These are phyloP conservation scores for Porites divaricata DNA, from an alignment of 92 coral and sea anemone genomes.

Conservation along the genomic window DNA sequence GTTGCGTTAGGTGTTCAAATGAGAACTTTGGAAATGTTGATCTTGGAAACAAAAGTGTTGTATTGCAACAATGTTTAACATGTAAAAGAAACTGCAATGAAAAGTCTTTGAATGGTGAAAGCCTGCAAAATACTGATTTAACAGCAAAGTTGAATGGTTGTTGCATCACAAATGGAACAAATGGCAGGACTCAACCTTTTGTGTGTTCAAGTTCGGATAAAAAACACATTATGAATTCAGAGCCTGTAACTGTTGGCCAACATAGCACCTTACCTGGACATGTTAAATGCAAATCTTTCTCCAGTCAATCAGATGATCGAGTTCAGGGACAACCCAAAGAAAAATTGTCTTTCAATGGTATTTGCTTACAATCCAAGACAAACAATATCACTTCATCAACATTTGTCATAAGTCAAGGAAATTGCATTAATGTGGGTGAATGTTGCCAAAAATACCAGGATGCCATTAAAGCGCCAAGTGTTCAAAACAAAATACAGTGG, in stretches of 20 bases:
- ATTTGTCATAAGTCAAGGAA: background rate
- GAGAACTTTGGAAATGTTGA: background rate
- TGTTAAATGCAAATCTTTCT: background rate
- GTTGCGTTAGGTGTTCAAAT: background rate
- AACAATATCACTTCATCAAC: background rate
- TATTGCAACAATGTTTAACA: background rate
- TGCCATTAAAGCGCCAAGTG: background rate
- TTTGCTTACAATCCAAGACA: background rate
- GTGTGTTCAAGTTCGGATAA: background rate
- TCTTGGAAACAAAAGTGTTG: background rate
- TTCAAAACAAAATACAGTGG: conserved; percentile 15
- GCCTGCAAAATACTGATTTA: background rate
- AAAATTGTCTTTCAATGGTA: background rate
- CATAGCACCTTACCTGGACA: background rate
- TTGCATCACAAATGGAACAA: background rate
- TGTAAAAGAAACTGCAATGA: background rate
- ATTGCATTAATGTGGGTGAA: background rate
- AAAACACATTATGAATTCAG: background rate
- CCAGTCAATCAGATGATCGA: background rate
- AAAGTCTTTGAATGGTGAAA: background rate
- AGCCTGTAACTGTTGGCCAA: background rate
- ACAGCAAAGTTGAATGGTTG: background rate
- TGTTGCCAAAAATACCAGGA: background rate
- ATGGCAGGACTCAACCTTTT: background rate
- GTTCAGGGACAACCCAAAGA: background rate